Conservation (phyloP, 2,113 vertebrate genomes). For the Rhombomys opimus region DNA sequence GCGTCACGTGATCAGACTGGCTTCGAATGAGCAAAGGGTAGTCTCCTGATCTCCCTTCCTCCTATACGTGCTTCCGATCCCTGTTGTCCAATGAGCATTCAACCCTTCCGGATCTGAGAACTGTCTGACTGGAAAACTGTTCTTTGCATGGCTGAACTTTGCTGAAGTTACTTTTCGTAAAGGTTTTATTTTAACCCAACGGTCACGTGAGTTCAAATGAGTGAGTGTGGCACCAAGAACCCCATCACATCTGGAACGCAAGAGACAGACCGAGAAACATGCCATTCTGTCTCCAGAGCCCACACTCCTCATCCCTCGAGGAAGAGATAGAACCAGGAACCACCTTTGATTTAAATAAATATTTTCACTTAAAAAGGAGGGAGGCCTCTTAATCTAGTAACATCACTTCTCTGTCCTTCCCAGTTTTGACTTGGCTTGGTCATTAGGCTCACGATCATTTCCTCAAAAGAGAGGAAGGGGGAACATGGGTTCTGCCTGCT, state of each 20-base stretch:
- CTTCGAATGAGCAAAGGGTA: not conserved
- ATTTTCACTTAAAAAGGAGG: slow-evolving; percentile 40
- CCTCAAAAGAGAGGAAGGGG: rapidly evolving
- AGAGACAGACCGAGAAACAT: not conserved
- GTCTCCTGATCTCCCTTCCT: not conserved
- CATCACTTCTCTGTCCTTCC: not conserved
- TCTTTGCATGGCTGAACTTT: not conserved
- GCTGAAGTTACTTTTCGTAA: not conserved
- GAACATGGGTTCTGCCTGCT: not conserved
- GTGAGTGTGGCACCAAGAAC: not conserved
- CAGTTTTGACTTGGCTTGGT: not conserved
- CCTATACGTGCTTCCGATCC: not conserved
- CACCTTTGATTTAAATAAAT: slow-evolving; percentile 9
- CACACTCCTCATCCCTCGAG: not conserved
- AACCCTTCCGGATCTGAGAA: not conserved
- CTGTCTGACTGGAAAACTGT: not conserved
- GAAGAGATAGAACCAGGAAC: not conserved
- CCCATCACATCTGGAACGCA: too few species aligned
- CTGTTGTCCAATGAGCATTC: not conserved
- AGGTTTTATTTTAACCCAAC: not conserved
- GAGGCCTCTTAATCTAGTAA: slow-evolving; percentile 14
- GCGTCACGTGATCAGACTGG: not conserved
- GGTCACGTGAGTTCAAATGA: not conserved
- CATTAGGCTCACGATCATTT: not conserved
- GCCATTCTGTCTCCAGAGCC: not conserved